Evolutionary conservation across 1,140 invertebrate genomes (phyloP), one percentile per base, ranked within the genome.

Genomic region (Drosophila quadrilineata): DNA sequence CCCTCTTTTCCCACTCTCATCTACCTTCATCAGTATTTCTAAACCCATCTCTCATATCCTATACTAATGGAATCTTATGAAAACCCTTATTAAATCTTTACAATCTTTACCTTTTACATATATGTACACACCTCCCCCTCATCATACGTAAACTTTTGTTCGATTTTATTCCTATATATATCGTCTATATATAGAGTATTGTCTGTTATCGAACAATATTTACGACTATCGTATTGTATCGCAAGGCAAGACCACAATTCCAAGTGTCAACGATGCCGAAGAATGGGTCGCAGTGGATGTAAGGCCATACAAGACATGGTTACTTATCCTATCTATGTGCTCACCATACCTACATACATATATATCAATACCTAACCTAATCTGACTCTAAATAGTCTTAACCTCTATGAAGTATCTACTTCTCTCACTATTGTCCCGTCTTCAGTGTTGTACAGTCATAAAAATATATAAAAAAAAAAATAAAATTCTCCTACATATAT

Each of bases 191-290:
- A 71, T 53, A 88, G 87, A 88, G 6, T 71, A 71, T 36, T 88
- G 87, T 52, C 74, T 87, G 53, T 68, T 88, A 21, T 88, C 87
- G 69, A 94, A 96, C 91, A 93, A 97, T 91, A 94, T 96, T 92
- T 93, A 92, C 90, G 95, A 95, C 91, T 98, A 98, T 93, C 92
- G 95, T 92, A 98, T 97, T 93, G 96, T 98, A 87, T 94, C 97
- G 87, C 98, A 99, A 94, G 98, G 98, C 90, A 97, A 97, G 92
- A 95, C 96, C 73, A 94, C 94, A 66, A 98, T 99, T 90, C 96
- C 98, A 68, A 95, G 95, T 88, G 95, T 99, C 74, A 97, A 99
- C 92, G 98, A 99, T 91, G 94, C 93, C 85, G 97, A 98, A 91
- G 98, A 99, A 94, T 95, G 97, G 92, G 91, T 92, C 86, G 90